Percentiles rank a stretch among this genome's conserved stretches.
phyloP scores from a whole-genome alignment of 2,113 vertebrate species.

The Dascyllus trimaculatus region DNA sequence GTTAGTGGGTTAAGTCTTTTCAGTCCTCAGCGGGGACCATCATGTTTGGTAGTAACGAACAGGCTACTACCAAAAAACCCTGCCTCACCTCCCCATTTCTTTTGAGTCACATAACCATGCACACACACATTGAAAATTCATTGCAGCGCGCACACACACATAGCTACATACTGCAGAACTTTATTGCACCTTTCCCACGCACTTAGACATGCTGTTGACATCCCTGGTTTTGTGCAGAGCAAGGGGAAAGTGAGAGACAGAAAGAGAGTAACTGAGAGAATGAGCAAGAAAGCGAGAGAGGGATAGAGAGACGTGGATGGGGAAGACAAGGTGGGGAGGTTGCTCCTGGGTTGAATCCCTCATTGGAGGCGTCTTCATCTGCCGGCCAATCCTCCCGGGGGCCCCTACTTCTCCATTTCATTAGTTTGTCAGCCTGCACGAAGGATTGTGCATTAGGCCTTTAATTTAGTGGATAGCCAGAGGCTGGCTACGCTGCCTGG shows the following conservation, averaged over 20 bases:
- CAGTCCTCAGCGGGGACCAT: slow-evolving; percentile 68
- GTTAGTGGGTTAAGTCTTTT: slow-evolving; percentile 82
- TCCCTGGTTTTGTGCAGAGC: slow-evolving; percentile 33
- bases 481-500: slow-evolving; percentile 86
- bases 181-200: slow-evolving; percentile 40
- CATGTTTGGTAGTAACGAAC: slow-evolving; percentile 75
- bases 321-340: slow-evolving; percentile 75
- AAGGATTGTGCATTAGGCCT: slow-evolving; percentile 92
- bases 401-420: slow-evolving; percentile 88
- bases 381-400: slow-evolving; percentile 84
- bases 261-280: slow-evolving; percentile 58
- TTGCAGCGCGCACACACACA: neutral
- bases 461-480: slow-evolving; percentile 94
- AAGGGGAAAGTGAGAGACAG: slow-evolving; percentile 28
- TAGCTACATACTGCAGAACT: neutral
- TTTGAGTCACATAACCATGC: slow-evolving; percentile 30
- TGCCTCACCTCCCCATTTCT: slow-evolving; percentile 32
- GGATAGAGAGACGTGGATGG: slow-evolving; percentile 57
- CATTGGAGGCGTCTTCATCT: slow-evolving; percentile 88
- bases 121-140: slow-evolving; percentile 10
- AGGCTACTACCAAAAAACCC: slow-evolving; percentile 64
- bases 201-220: slow-evolving; percentile 60
- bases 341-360: slow-evolving; percentile 82
- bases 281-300: slow-evolving; percentile 39
- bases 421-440: slow-evolving; percentile 91